Evolutionary conservation across 2,888 invertebrate species (phyloP).

Genomic region (Galerucella pusilla): DNA sequence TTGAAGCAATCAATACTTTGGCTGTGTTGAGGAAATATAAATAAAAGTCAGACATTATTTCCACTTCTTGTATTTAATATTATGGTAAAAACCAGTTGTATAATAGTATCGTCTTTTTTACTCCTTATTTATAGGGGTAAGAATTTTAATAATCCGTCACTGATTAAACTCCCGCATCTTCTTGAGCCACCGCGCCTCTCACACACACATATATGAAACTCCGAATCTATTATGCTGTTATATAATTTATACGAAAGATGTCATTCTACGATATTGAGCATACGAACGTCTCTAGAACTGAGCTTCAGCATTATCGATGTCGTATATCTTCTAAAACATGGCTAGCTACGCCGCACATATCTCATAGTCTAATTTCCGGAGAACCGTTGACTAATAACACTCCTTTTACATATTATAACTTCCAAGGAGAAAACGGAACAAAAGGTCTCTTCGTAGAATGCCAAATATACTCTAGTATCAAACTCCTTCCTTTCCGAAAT

Average conservation of each 20-base stretch:
- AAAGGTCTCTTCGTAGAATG: conserved; percentile 52
- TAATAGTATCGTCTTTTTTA: no score
- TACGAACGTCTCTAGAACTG: conserved; percentile 52
- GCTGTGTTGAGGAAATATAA: no score
- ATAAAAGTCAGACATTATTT: no score
- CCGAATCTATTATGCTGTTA: conserved; percentile 48
- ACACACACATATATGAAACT: conserved; percentile 32
- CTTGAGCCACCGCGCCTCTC: conserved; percentile 11
- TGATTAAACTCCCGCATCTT: not conserved
- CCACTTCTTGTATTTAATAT: no score
- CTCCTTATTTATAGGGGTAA: not conserved
- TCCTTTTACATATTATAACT: conserved; percentile 56
- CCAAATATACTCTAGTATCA: conserved; percentile 31
- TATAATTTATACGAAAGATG: conserved; percentile 59
- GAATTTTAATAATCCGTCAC: conserved; percentile 6
- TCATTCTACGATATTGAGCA: conserved; percentile 49
- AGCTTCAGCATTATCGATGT: conserved; percentile 54
- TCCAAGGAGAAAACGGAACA: conserved; percentile 24
- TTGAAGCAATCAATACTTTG: no score
- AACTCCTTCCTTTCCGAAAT: not conserved
- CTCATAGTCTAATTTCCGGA: conserved; percentile 59
- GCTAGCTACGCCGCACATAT: conserved; percentile 57
- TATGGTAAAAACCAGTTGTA: no score
- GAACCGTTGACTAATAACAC: conserved; percentile 58
- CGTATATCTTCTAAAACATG: conserved; percentile 56